Evolutionary conservation across 2,888 invertebrate species (phyloP), one percentile per base, ranked within the genome.

Genomic region (Thymelicus lineola): DNA sequence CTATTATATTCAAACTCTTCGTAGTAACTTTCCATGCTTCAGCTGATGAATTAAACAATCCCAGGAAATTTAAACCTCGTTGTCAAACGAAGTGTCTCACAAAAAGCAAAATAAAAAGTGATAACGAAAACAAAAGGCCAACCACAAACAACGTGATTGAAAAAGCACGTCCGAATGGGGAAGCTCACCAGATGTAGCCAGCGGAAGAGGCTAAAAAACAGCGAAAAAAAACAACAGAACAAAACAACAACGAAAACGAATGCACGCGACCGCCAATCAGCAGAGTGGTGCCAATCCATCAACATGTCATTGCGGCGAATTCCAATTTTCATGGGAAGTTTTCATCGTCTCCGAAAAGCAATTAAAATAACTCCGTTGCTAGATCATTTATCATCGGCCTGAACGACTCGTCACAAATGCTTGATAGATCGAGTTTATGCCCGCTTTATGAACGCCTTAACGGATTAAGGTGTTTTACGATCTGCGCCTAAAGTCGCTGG

Each of bases 181-280:
- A 65, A 28, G 64, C 45, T 10, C 53, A 38, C 50, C 67, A 59
- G 66, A 70, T 53, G 66, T 71, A 75, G 72, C 62, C 66, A 64
- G 71, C 65, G 71, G 71, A 72, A 70, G 45, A 70, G 57, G 60
- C 66, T 67, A 68, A 72, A 38, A 70, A 66, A 72, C 55, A 62
- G 46, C 65, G 73, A 35, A 55, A 55, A 55, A 20, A 50, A 50
- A 17, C 7, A 17, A 6, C 48, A 75, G 75, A 71, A 73, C 74
- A 78, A 77, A 81, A 80, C 76, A 74, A 50, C 50, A 72, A 73
- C 59, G 9, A 38, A 53, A 69, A 63, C 28, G 69, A 63, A 69
- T 58, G 59, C 59, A 76, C 62, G 73, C 76, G 75, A 87, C 88
- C 87, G 87, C 87, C 89, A 91, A 91, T 91, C 90, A 87, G 81